Evolutionary conservation across 1,140 invertebrate genomes (phyloP).

Genomic region (Euglossa dilemma): DNA sequence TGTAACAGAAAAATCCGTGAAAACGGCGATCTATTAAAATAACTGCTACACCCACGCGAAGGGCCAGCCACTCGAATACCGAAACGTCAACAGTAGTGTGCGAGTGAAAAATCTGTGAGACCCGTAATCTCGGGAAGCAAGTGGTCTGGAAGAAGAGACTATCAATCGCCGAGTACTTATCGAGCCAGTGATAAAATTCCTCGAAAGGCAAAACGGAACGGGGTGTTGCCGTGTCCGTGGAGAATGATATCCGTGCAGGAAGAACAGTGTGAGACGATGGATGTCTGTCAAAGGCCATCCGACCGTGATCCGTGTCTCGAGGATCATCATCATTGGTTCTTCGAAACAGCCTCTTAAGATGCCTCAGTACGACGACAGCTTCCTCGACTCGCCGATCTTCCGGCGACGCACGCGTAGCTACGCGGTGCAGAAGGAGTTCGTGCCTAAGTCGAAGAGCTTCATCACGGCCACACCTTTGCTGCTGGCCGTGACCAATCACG

Average conservation of each 20-base stretch:
- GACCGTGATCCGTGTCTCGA: not conserved
- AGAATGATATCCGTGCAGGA: not conserved
- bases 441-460: constrained; percentile 78
- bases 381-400: constrained; percentile 79
- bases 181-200: too few species aligned
- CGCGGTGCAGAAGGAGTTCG: constrained; percentile 77
- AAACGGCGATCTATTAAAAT: too few species aligned
- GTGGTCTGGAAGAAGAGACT: too few species aligned
- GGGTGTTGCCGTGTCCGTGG: not conserved
- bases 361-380: constrained; percentile 81
- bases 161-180: too few species aligned
- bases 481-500: constrained; percentile 77
- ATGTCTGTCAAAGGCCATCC: too few species aligned
- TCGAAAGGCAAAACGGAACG: not conserved
- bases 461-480: constrained; percentile 77
- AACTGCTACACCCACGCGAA: too few species aligned
- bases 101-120: too few species aligned
- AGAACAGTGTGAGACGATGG: not conserved
- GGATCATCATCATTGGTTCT: constrained; percentile 1
- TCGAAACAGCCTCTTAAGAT: constrained; percentile 60
- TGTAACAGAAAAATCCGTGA: too few species aligned
- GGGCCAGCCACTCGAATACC: too few species aligned
- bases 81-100: too few species aligned
- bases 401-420: constrained; percentile 80
- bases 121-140: too few species aligned